phyloP scores from a whole-genome alignment of 1,140 invertebrate genomes.

The Nephila pilipes region DNA sequence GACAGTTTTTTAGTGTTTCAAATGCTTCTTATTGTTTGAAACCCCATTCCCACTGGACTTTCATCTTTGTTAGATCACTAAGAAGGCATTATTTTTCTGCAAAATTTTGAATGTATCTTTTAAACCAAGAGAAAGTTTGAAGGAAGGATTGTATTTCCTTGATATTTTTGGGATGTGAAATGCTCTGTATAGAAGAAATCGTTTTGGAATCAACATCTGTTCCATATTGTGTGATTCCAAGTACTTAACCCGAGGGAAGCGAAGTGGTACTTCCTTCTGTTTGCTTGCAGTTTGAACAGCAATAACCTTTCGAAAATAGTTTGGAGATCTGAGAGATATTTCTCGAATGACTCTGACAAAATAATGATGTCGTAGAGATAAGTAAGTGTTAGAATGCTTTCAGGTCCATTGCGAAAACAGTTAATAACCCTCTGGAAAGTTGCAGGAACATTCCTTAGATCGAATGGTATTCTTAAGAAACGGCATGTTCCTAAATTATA shows the following conservation, averaged over 20 bases:
- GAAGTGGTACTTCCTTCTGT: slow-evolving; percentile 1
- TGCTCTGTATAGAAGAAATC: slow-evolving; percentile 77
- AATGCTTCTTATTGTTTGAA: slow-evolving; percentile 66
- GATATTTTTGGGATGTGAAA: slow-evolving; percentile 78
- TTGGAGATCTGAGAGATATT: too few species aligned
- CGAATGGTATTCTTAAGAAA: too few species aligned
- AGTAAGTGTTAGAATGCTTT: too few species aligned
- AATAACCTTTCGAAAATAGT: slow-evolving; percentile 80
- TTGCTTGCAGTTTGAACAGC: background rate
- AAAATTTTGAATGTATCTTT: background rate
- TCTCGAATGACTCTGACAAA: too few species aligned
- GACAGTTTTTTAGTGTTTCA: slow-evolving; percentile 39
- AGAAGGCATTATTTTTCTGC: background rate
- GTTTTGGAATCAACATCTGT: slow-evolving; percentile 78
- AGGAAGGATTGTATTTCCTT: slow-evolving; percentile 80
- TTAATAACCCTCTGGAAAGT: too few species aligned
- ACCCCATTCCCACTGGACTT: slow-evolving; percentile 51
- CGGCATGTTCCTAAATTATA: too few species aligned
- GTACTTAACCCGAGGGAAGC: too few species aligned
- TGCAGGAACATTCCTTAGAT: too few species aligned
- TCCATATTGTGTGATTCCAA: slow-evolving; percentile 58
- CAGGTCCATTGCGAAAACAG: too few species aligned
- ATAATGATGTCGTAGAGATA: too few species aligned
- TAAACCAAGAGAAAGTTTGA: background rate
- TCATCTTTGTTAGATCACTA: slow-evolving; percentile 77